Conservation (phyloP, 1,140 invertebrate species). For the Lamellibrachia luymesi region DNA sequence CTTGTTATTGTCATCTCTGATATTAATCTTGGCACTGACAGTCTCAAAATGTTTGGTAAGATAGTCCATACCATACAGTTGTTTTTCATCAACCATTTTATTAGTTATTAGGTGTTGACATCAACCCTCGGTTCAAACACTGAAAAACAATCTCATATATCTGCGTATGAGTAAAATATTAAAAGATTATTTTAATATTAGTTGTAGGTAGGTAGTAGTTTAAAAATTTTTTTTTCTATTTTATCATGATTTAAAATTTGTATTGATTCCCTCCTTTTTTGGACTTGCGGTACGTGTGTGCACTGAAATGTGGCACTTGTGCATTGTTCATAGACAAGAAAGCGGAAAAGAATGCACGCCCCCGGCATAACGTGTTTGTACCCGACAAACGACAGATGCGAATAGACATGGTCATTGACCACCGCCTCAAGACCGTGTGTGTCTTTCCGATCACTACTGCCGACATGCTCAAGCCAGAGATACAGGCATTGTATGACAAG, state of each 20-base stretch:
- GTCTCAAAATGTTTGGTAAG: no score
- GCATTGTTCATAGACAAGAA: not conserved
- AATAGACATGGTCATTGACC: not conserved
- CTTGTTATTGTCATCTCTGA: no score
- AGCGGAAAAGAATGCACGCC: not conserved
- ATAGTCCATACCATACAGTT: no score
- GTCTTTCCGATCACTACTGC: not conserved
- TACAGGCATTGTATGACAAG: not conserved
- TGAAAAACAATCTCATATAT: no score
- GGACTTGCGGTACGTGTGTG: not conserved
- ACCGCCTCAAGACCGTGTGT: not conserved
- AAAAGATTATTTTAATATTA: no score
- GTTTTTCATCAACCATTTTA: no score
- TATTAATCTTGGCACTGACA: no score
- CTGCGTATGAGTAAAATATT: no score
- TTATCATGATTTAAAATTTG: not conserved
- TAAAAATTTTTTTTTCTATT: not conserved
- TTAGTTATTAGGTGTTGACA: no score
- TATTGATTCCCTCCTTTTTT: no score
- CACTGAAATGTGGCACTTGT: not conserved
- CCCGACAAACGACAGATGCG: not conserved
- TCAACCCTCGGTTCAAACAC: no score
- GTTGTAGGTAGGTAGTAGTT: no score
- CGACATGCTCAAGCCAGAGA: not conserved
- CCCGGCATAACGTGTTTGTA: not conserved